phyloP scores from a whole-genome alignment of 2,113 vertebrate genomes.

The Naja naja region DNA sequence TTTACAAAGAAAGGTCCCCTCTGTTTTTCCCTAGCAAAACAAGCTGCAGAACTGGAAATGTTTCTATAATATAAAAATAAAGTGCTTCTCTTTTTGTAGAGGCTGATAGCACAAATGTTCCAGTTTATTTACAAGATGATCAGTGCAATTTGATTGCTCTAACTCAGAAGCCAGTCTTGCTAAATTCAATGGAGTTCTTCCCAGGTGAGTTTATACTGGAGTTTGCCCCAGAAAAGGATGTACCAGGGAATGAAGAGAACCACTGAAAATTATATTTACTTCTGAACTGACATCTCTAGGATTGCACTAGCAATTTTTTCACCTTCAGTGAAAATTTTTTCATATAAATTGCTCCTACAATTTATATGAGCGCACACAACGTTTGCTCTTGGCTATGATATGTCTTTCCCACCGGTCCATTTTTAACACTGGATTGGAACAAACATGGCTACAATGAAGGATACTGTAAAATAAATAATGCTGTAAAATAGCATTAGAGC shows the following conservation, averaged over 20 bases:
- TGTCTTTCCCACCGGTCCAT: too few relatives aligned
- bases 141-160: not conserved
- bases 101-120: not conserved
- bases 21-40: not conserved
- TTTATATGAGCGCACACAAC: not conserved
- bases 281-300: not conserved
- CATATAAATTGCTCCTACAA: not conserved
- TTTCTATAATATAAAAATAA: constrained; percentile 33
- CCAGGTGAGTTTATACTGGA: not conserved
- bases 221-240: not conserved
- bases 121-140: not conserved
- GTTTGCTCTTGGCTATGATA: not conserved
- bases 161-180: not conserved
- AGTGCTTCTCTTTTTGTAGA: not conserved
- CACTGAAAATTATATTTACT: not conserved
- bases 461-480: not conserved
- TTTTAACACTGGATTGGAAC: not conserved
- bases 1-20: not conserved
- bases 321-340: not conserved
- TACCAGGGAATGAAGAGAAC: not conserved
- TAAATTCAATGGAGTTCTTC: not conserved
- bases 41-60: not conserved
- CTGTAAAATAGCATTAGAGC: not conserved
- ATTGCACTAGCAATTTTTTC: not conserved
- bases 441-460: not conserved